phyloP scores from a whole-genome alignment of 2,888 invertebrate species.

The Drosophila fungiperda region DNA sequence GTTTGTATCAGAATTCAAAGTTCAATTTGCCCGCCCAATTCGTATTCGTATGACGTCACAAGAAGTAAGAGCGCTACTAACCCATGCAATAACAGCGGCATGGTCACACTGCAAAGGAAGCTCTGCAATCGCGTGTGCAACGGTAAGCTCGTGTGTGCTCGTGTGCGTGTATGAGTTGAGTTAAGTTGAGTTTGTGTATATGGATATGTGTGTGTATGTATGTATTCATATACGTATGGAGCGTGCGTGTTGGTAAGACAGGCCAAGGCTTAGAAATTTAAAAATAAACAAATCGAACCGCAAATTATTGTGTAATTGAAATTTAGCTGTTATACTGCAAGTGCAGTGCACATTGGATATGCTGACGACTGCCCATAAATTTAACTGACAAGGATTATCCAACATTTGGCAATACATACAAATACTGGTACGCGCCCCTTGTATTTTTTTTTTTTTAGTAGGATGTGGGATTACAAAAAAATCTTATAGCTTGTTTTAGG shows the following conservation, averaged over 20 bases:
- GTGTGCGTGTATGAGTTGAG: conserved; percentile 12
- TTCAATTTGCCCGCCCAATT: conserved; percentile 4
- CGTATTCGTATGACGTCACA: conserved; percentile 29
- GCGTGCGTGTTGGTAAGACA: conserved; percentile 48
- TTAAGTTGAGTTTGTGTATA: background rate
- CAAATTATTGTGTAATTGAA: conserved; percentile 11
- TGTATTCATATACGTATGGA: background rate
- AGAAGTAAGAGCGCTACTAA: conserved; percentile 12
- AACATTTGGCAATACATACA: conserved; percentile 5
- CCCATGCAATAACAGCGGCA: conserved; percentile 28
- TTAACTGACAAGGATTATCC: background rate
- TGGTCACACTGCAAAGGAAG: conserved; percentile 19
- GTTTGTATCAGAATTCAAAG: background rate
- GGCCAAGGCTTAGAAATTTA: conserved; percentile 38
- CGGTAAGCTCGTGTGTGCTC: conserved; percentile 9
- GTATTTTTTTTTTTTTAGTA: conserved; percentile 12
- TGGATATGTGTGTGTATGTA: background rate
- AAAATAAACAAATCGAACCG: conserved; percentile 30
- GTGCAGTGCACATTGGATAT: conserved; percentile 23
- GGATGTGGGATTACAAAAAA: conserved; percentile 9
- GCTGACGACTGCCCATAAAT: background rate
- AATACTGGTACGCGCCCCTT: conserved; percentile 28
- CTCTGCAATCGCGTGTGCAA: conserved; percentile 12
- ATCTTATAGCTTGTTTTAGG: conserved; percentile 3
- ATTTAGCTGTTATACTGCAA: background rate